Evolutionary conservation across 2,888 invertebrate genomes (phyloP).

Genomic region (Strigamia transsilvanica): DNA sequence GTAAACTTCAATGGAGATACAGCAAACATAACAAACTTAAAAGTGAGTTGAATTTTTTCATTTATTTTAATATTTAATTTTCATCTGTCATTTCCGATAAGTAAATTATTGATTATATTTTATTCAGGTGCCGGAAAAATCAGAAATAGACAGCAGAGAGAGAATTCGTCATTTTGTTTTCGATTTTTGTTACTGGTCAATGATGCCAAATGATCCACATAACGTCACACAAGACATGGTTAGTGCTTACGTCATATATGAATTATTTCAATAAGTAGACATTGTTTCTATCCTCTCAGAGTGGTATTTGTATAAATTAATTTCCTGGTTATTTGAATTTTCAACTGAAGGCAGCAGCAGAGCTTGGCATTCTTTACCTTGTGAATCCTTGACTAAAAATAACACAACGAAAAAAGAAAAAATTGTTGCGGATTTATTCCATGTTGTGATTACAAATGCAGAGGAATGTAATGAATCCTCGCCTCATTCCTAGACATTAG

Average conservation of each 20-base stretch:
- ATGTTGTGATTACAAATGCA: slow-evolving; percentile 39
- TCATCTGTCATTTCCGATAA: neutral
- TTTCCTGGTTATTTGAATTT: neutral
- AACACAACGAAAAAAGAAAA: neutral
- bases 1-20: slow-evolving; percentile 40
- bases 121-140: slow-evolving; percentile 53
- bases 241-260: neutral
- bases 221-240: slow-evolving; percentile 51
- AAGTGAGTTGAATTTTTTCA: neutral
- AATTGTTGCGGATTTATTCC: slow-evolving; percentile 22
- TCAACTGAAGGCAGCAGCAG: neutral
- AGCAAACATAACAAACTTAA: slow-evolving; percentile 17
- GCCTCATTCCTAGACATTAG: slow-evolving; percentile 18
- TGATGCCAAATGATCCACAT: neutral
- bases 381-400: slow-evolving; percentile 31
- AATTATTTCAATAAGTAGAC: no score
- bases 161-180: slow-evolving; percentile 72
- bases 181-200: slow-evolving; percentile 70
- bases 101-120: neutral
- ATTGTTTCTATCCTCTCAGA: neutral
- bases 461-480: slow-evolving; percentile 20
- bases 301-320: neutral
- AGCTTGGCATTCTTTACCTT: slow-evolving; percentile 17
- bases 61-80: neutral
- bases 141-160: slow-evolving; percentile 64